These are phyloP conservation scores for Drosophila sechellia DNA, from an alignment of 1,140 invertebrate genomes.

Conservation along the genomic window DNA sequence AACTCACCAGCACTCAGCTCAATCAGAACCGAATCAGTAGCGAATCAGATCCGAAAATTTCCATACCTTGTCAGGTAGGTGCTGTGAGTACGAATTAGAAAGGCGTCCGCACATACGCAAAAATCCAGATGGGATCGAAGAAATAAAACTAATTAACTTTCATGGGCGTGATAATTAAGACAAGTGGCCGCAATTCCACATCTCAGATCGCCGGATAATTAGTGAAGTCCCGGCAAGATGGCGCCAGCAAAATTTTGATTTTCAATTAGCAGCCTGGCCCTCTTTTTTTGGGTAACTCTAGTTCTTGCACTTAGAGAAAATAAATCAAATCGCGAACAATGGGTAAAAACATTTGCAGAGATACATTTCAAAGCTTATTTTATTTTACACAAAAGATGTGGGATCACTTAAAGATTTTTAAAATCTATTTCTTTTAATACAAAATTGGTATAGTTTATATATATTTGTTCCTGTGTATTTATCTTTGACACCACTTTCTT, in stretches of 20 bases:
- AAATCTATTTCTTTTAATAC: background rate
- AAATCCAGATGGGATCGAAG: constrained; percentile 15
- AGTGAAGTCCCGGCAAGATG: constrained; percentile 38
- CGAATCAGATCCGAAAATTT: constrained; percentile 43
- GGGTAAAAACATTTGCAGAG: too few species aligned
- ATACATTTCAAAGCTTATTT: too few species aligned
- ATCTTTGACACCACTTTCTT: constrained; percentile 16
- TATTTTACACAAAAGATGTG: too few species aligned
- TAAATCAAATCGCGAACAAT: accelerated
- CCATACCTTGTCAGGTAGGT: constrained; percentile 67
- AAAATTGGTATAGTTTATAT: background rate
- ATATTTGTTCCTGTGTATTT: background rate
- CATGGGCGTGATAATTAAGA: constrained; percentile 56
- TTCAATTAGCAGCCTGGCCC: constrained; percentile 51
- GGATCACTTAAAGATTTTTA: too few species aligned
- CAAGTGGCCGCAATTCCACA: constrained; percentile 46
- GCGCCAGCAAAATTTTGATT: constrained; percentile 44
- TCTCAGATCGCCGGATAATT: constrained; percentile 38
- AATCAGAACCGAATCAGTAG: constrained; percentile 7
- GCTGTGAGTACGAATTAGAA: constrained; percentile 63
- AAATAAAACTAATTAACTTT: constrained; percentile 44
- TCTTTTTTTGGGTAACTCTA: background rate
- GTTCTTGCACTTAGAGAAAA: constrained; percentile 17
- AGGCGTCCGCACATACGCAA: constrained; percentile 43
- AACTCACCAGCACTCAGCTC: constrained; percentile 5